Percentiles rank a stretch among this genome's conserved stretches.
Evolutionary conservation across 2,797 vertebrate species (phyloP).

Genomic region (Sternotherus odoratus): DNA sequence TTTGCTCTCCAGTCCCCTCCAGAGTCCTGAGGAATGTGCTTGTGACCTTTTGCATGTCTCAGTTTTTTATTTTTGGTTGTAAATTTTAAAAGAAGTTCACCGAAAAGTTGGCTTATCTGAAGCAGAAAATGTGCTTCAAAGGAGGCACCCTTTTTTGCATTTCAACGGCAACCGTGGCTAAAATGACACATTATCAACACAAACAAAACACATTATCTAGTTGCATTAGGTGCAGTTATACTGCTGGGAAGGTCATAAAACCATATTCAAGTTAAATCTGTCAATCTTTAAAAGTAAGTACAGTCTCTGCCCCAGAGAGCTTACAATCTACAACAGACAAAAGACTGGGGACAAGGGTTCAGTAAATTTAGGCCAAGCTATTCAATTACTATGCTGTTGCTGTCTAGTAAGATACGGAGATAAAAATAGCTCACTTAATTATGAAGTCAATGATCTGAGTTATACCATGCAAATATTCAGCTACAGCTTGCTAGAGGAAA

Average conservation of each 20-base stretch:
- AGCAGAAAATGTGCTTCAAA: no score
- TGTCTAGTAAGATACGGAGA: background rate
- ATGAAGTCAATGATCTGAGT: rapidly evolving
- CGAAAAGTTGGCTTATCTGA: no score
- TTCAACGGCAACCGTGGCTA: no score
- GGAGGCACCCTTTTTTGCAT: no score
- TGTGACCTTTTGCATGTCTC: no score
- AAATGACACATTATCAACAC: no score
- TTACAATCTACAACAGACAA: background rate
- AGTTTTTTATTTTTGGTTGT: no score
- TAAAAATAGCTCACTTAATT: background rate
- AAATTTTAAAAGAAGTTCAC: no score
- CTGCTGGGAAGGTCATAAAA: background rate
- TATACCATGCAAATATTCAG: background rate
- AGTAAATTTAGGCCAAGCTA: background rate
- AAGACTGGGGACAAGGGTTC: background rate
- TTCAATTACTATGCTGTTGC: background rate
- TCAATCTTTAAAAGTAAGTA: background rate
- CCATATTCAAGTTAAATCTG: background rate
- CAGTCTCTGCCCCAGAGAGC: background rate
- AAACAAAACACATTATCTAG: background rate
- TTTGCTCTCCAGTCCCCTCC: no score
- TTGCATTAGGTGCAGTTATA: background rate
- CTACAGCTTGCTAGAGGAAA: background rate
- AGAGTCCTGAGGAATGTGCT: no score